These are phyloP conservation scores for Limnodromus scolopaceus DNA, from an alignment of 2,797 vertebrate genomes.

Conservation along the genomic window DNA sequence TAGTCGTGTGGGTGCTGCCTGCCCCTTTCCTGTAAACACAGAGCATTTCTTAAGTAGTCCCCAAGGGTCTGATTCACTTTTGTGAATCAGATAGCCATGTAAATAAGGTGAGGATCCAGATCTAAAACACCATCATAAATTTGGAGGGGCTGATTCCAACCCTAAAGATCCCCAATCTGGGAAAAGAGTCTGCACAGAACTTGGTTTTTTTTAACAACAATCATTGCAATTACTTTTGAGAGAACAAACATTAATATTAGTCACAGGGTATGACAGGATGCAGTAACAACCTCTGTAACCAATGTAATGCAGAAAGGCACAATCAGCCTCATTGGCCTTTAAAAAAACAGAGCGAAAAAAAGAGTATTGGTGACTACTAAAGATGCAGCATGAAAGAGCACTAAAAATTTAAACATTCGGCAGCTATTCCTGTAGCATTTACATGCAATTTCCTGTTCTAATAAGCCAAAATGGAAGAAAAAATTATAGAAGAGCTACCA, in stretches of 20 bases:
- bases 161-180: not conserved
- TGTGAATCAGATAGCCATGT: not conserved
- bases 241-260: not conserved
- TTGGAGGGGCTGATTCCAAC: not conserved
- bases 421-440: not conserved
- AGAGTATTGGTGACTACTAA: not conserved
- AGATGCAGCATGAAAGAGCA: not conserved
- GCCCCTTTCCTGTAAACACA: not conserved
- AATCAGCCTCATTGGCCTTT: not conserved
- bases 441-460: constrained; percentile 29
- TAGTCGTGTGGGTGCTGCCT: not conserved
- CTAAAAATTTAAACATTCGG: constrained; percentile 2
- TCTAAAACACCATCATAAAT: not conserved
- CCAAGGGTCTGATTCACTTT: not conserved
- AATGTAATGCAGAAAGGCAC: not conserved
- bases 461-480: not conserved
- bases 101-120: not conserved
- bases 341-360: not conserved
- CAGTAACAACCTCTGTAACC: not conserved
- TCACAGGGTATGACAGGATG: not conserved
- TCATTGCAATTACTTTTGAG: not conserved
- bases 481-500: not conserved
- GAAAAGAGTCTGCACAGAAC: not conserved
- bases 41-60: not conserved
- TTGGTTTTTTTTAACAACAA: not conserved